These are phyloP conservation scores for Channa argus DNA, from an alignment of 2,113 vertebrate species.

Conservation along the genomic window DNA sequence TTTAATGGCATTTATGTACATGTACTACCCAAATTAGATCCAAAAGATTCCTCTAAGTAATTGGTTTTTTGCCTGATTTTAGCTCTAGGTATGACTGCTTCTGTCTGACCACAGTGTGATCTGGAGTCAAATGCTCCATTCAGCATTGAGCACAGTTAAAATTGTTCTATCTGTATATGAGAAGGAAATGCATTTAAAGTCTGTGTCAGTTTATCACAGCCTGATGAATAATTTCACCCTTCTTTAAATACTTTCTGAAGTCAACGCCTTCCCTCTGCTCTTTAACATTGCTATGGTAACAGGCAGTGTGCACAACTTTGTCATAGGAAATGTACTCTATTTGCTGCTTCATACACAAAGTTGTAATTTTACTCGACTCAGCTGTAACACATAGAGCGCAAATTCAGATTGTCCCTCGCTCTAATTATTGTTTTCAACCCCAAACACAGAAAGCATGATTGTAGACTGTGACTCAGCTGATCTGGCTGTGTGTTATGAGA, in stretches of 20 bases:
- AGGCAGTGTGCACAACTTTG: background rate
- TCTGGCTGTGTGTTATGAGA: conserved; percentile 24
- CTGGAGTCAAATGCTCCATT: too few species aligned
- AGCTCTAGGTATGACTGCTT: background rate
- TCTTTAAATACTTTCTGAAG: conserved; percentile 26
- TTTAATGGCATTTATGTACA: too few species aligned
- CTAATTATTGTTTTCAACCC: conserved; percentile 66
- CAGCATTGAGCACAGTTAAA: too few species aligned
- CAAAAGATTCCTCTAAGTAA: too few species aligned
- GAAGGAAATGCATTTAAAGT: conserved; percentile 3
- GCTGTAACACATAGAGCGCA: conserved; percentile 17
- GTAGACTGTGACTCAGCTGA: conserved; percentile 48
- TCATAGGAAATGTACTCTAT: conserved; percentile 17
- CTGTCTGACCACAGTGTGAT: too few species aligned
- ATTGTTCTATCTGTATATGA: background rate
- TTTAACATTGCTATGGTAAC: conserved; percentile 48
- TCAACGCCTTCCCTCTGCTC: conserved; percentile 3
- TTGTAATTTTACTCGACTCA: conserved; percentile 21
- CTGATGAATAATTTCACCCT: background rate
- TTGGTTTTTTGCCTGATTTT: background rate
- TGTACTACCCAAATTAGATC: too few species aligned
- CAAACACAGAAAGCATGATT: conserved; percentile 33
- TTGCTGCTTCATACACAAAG: conserved; percentile 17
- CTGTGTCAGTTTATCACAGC: conserved; percentile 8
- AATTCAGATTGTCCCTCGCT: conserved; percentile 24